A percentile compares a stretch with the other conserved stretches of the same genome.
Conservation (phyloP, 2,797 vertebrate species). For the Cynopterus sphinx region DNA sequence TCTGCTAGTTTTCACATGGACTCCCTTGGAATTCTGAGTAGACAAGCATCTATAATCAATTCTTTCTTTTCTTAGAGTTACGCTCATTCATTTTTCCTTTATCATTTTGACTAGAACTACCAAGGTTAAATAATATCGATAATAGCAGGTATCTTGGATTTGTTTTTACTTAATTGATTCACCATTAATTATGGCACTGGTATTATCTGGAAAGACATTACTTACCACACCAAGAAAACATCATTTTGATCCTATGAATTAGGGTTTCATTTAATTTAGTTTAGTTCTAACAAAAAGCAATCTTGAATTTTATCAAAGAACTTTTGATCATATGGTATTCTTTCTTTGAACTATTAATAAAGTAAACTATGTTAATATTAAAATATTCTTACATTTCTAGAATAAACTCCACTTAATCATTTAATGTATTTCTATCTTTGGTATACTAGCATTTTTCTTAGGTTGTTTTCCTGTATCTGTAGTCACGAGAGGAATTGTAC, state of each 20-base stretch:
- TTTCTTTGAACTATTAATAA: slow-evolving; percentile 17
- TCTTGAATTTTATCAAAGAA: slow-evolving; percentile 34
- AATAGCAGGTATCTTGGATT: background rate
- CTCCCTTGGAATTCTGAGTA: background rate
- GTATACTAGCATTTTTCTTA: slow-evolving; percentile 14
- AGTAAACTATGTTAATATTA: background rate
- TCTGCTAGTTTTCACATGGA: background rate
- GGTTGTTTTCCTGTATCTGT: background rate
- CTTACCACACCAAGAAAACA: background rate
- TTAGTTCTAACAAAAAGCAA: slow-evolving; percentile 42
- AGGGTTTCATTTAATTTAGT: background rate
- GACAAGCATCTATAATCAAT: background rate
- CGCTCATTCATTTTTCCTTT: background rate
- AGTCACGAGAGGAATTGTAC: background rate
- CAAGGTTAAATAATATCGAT: background rate
- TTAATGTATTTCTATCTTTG: background rate
- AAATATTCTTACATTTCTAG: slow-evolving; percentile 6
- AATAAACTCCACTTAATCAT: slow-evolving; percentile 4
- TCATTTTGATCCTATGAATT: background rate
- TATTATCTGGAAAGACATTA: background rate
- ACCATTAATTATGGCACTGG: background rate
- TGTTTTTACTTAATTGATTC: background rate
- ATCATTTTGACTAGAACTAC: background rate
- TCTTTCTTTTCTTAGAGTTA: slow-evolving; percentile 41
- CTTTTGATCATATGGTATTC: background rate